Conservation (phyloP, 1,140 invertebrate genomes). For the Eriosoma lanigerum region DNA sequence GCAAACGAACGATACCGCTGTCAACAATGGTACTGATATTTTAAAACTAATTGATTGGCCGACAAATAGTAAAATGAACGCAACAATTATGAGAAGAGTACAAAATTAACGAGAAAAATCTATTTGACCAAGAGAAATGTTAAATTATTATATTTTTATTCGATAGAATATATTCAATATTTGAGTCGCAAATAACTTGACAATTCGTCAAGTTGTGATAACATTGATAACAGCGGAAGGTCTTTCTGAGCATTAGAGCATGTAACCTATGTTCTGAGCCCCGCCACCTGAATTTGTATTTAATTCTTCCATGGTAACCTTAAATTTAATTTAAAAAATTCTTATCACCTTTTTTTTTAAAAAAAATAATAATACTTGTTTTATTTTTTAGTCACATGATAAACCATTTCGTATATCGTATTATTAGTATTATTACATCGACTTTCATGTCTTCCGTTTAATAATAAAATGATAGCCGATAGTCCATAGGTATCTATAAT, state of each 20-base stretch:
- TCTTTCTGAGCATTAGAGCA: background rate
- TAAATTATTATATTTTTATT: background rate
- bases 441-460: too few relatives aligned
- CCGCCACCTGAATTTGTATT: background rate
- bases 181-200: slow-evolving; percentile 21
- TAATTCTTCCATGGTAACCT: slow-evolving; percentile 42
- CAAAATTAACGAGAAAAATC: background rate
- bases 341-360: background rate
- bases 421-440: too few relatives aligned
- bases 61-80: background rate
- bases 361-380: background rate
- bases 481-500: too few relatives aligned
- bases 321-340: background rate
- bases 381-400: too few relatives aligned
- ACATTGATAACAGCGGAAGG: slow-evolving; percentile 25
- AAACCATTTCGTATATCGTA: too few relatives aligned
- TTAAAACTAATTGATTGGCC: background rate
- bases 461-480: too few relatives aligned
- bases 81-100: background rate
- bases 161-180: background rate
- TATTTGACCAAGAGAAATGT: background rate
- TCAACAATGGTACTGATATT: background rate
- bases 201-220: background rate
- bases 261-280: background rate
- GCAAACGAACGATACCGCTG: background rate